Evolutionary conservation across 2,888 invertebrate genomes (phyloP).

Genomic region (Gisinianus flammeolus): DNA sequence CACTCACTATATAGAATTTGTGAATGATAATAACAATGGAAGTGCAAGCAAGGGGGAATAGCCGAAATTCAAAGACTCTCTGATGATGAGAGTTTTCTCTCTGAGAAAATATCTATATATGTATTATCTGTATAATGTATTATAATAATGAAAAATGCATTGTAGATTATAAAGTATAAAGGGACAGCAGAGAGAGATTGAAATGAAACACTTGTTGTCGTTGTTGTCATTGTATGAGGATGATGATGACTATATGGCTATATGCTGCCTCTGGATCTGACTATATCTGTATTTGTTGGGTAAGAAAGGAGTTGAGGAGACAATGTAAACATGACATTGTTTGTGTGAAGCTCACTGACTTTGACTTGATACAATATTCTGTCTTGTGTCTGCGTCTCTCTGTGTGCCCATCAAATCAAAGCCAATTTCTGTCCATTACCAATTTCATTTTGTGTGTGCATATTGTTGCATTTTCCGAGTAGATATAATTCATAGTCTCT

Average conservation of each 20-base stretch:
- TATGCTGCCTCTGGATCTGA: not conserved
- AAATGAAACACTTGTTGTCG: too few species aligned
- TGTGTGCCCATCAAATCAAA: constrained; percentile 4
- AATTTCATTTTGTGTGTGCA: not conserved
- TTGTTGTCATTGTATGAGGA: too few species aligned
- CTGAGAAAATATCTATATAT: too few species aligned
- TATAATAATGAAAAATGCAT: too few species aligned
- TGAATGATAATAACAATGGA: too few species aligned
- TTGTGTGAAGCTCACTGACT: constrained; percentile 47
- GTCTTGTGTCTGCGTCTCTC: not conserved
- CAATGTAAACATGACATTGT: constrained; percentile 43
- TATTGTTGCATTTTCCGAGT: not conserved
- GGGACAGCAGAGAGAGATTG: too few species aligned
- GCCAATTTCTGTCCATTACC: not conserved
- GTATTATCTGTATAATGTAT: too few species aligned
- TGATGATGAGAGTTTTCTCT: too few species aligned
- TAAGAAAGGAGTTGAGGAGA: constrained; percentile 40
- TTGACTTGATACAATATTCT: constrained; percentile 24
- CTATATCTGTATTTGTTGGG: not conserved
- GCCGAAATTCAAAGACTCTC: too few species aligned
- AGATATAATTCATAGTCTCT: not conserved
- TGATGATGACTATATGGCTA: not conserved
- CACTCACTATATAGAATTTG: too few species aligned
- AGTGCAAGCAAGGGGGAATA: too few species aligned
- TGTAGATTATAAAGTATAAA: too few species aligned